Base-by-base conservation (phyloP, 2,113 vertebrate species). In the Dipodomys ordii region DNA sequence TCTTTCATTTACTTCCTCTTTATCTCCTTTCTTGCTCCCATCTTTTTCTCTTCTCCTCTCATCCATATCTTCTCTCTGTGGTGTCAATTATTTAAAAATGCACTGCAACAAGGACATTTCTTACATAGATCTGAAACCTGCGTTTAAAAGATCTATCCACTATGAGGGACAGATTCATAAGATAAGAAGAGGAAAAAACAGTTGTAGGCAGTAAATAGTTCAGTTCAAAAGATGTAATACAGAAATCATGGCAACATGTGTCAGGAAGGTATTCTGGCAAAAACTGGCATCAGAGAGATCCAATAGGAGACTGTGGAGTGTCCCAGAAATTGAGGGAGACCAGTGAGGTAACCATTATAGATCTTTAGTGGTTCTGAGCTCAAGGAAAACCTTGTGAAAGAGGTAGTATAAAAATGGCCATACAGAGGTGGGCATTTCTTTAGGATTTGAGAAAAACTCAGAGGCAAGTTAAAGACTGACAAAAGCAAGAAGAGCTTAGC, bases 41-140 rank as follows among this genome's bases (percentile, higher is more conserved):
- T 35, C 2, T 16, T 9, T 2, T 2, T 32, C 9, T 90, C 18
- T 9, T 30, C 62, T n/a, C 13, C 2, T 22, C 16, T 19, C 57
- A 10, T 28, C 10, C 67, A 49, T 0, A 39, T 2, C 7, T 80
- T 62, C 20, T 65, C n/a, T 30, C 0, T 74, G 27, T 6, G 4
- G 67, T 85, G 32, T 60, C 20, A 68, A 39, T 92, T 77, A 86
- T 69, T 76, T 84, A 30, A 32, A 82, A 92, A 72, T 71, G 6
- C 11, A 57, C 53, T 57, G 15, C 4, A 57, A 15, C 15, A 57
- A 57, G 53, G 53, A 16, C 12, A 13, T 57, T 57, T 7, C 18
- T 13, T 16, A 15, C 4, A 7, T 69, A 64, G 73, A 35, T 71
- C 27, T 83, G 46, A 92, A 94, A 39, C 12, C 22, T 65, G 46